Base-by-base conservation (phyloP, 2,113 vertebrate species). In the Dascyllus trimaculatus region DNA sequence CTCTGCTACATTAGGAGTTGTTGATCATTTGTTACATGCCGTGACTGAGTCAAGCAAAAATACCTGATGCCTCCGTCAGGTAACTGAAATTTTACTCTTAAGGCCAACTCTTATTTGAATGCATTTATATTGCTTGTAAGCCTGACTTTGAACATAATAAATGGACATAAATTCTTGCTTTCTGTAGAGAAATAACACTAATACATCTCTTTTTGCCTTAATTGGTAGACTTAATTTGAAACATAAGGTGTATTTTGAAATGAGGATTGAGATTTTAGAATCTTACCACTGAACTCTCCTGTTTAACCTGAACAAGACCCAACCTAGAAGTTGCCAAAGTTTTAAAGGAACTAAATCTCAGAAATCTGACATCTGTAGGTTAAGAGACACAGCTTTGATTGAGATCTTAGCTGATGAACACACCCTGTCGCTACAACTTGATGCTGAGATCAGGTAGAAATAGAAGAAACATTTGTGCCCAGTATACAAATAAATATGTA, bases 301-400 rank as follows among this genome's bases (percentile, higher is more conserved):
- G 32, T 13, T 25, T 29, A 26, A 58, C 11, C 17, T 3, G 26
- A 43, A 15, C 29, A 59, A 38, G 11, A 46, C n/a, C 17, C 4
- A 32, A 57, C 13, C 17, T 46, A 46, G 14, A 29, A 59, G 8
- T 71, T 15, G 3, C 11, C 4, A 3, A 15, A 43, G 40, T 18
- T 48, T n/a, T 32, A 59, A 59, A 32, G n/a, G 10, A 70, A 58
- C 40, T 9, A 58, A 57, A 70, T 14, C n/a, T 18, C 19, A 56
- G 18, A 48, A 29, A 21, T 43, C 8, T 48, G 53, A 70, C 32
- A 29, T 59, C 43, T 59, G 26, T 11, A 9, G 3, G 5, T 32
- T 24, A 18, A 58, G 25, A 70, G 13, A 46, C 4, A 32, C 13
- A 26, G 40, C 15, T 40, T 43, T 43, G 40, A 15, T 13, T 14